Base-by-base conservation (phyloP, 23 tunicate species). In the Trididemnum nubilum region DNA sequence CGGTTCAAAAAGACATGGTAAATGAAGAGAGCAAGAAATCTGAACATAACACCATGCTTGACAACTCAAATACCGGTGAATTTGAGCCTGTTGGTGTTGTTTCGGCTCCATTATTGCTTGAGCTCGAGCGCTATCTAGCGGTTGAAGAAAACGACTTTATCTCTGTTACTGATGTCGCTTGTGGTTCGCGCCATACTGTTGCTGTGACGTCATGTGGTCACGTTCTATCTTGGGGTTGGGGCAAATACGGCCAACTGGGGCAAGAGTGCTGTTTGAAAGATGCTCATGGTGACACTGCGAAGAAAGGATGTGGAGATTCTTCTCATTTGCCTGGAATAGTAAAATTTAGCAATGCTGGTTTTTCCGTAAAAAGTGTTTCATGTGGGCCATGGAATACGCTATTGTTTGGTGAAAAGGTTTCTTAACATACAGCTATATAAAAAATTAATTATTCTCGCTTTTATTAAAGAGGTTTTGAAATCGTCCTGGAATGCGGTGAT, bases 151-250 rank as follows among this genome's bases (percentile, higher is more conserved):
- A 49, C 37, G 64, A 33, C 3, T 92, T 87, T 78, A 52, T 92
- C n/a, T 50, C 87, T 3, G 64, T 92, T 22, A 18, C 37, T 30
- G 54, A 29, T 19, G 81, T 92, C 49, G 74, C 89, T 1, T 87
- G 92, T 65, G 97, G 97, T 2, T 35, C 85, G 36, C 73, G 97
- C 23, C 97, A 92, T 38, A 66, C 86, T 34, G 88, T 79, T 22
- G 92, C 85, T 31, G 82, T 83, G 64, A 39, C 83, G 28, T 71
- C 81, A 34, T 4, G 58, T 9, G 97, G 97, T 0, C 38, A 59
- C 1, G 71, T 76, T 40, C 32, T 92, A 31, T 73, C 97, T 5
- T 92, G 97, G 97, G 97, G 97, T 31, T 86, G 97, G 92, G 88
- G 54, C 5, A 83, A 83, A 72, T 92, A 92, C 39, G 97, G 97